phyloP scores from a whole-genome alignment of 1,140 invertebrate genomes.

The Ostrea denselamellosa region DNA sequence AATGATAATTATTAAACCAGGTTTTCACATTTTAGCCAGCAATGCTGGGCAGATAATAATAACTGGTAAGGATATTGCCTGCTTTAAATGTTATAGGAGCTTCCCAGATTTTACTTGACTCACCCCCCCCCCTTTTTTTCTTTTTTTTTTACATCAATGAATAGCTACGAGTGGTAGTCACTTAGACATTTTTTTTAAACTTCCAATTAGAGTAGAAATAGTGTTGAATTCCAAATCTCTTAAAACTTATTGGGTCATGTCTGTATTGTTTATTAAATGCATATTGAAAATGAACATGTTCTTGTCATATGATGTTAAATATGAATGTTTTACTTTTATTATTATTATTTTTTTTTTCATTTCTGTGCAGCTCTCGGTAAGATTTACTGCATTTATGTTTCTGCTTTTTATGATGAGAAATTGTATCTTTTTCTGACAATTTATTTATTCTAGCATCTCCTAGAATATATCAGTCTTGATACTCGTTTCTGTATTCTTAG shows the following conservation, averaged over 20 bases:
- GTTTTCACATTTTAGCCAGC: conserved; percentile 32
- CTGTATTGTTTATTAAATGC: background rate
- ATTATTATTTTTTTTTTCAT: background rate
- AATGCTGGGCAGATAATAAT: conserved; percentile 25
- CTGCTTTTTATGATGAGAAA: conserved; percentile 18
- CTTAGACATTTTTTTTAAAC: background rate
- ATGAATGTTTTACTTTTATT: too few species aligned
- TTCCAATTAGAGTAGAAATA: background rate
- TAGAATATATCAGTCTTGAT: background rate
- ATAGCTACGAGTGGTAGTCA: conserved; percentile 3
- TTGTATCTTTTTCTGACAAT: background rate
- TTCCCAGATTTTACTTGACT: background rate
- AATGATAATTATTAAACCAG: background rate
- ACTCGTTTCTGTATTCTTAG: background rate
- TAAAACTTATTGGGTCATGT: too few species aligned
- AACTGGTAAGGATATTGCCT: background rate
- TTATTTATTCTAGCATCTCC: background rate
- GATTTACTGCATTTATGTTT: conserved; percentile 18
- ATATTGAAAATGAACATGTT: background rate
- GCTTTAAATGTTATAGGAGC: conserved; percentile 17
- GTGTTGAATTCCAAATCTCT: background rate
- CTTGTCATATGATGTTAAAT: background rate
- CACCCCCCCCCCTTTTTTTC: too few species aligned
- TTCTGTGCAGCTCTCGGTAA: conserved; percentile 44
- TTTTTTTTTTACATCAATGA: background rate